A percentile compares a stretch with the other conserved stretches of the same genome.
phyloP scores from a whole-genome alignment of 1,140 invertebrate genomes.

The Drosophila sp. region DNA sequence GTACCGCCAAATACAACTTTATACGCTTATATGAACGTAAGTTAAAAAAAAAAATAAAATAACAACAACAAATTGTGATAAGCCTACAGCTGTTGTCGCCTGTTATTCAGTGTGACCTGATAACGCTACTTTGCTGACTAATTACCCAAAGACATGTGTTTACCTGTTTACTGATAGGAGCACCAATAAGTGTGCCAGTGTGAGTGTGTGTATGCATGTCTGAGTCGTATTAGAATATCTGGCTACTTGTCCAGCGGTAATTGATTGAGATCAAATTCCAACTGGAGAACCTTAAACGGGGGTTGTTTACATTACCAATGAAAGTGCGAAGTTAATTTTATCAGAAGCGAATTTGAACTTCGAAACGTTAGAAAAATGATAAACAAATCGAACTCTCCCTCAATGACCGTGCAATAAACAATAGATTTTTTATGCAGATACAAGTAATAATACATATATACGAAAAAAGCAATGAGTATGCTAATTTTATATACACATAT shows the following conservation, averaged over 20 bases:
- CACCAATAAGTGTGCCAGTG: background rate
- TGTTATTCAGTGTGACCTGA: slow-evolving; percentile 25
- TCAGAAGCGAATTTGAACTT: background rate
- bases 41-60: background rate
- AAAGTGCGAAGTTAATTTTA: background rate
- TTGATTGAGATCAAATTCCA: slow-evolving; percentile 75
- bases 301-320: slow-evolving; percentile 24
- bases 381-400: background rate
- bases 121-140: slow-evolving; percentile 58
- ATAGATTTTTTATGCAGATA: slow-evolving; percentile 1
- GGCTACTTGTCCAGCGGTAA: slow-evolving; percentile 29
- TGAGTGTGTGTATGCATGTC: slow-evolving; percentile 27
- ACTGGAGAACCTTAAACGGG: slow-evolving; percentile 27
- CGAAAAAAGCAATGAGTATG: background rate
- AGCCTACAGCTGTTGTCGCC: slow-evolving; percentile 29
- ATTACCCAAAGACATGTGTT: slow-evolving; percentile 68
- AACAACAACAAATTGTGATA: background rate
- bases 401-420: background rate
- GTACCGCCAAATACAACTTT: slow-evolving; percentile 9
- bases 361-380: background rate
- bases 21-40: slow-evolving; percentile 5
- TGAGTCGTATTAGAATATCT: slow-evolving; percentile 56
- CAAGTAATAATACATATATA: background rate
- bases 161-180: slow-evolving; percentile 39
- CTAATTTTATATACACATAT: background rate